Base-by-base conservation (phyloP, 2,797 vertebrate species). In the Myripristis murdjan region DNA sequence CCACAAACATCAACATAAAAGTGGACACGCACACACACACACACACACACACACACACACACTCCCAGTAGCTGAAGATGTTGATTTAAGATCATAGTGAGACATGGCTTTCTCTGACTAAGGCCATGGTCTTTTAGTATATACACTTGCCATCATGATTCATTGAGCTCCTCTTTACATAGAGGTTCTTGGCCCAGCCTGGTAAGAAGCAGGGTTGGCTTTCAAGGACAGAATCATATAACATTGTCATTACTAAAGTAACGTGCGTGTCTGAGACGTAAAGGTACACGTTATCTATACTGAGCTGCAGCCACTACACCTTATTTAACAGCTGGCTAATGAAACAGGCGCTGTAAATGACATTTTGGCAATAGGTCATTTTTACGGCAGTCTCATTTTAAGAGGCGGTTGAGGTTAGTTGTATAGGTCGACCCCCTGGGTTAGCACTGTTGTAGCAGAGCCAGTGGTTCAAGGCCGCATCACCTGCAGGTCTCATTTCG, bases 141-240 rank as follows among this genome's bases (percentile, higher is more conserved):
- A 76, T 77, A 82, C 74, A 82, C 59, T 78, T 52, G 77, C 81
- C 86, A 68, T 79, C 73, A 84, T 76, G 83, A 89, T 87, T 83
- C 81, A 76, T 64, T 18, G 58, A 75, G 77, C 33, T 52, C 22
- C 28, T 73, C 63, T 73, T 73, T 66, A 54, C 39, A 43, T 49
- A 43, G 57, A 65, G 79, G 65, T 84, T 77, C 83, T 58, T 79
- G 82, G 76, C 76, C 59, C 4, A 23, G 68, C 52, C 46, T 41
- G 15, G 53, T 15, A 35, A 58, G 76, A 56, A 54, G 70, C 54
- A 46, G 78, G 71, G 82, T 86, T 82, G 64, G 77, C 77, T 88
- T 89, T 91, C 87, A 89, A 80, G 84, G 83, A 57, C 83, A 84
- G 82, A 88, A 64, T 91, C 84, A 22, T 84, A 79, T 86, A 88